Base-by-base conservation (phyloP, 2,113 vertebrate genomes). In the Ciconia maguari region DNA sequence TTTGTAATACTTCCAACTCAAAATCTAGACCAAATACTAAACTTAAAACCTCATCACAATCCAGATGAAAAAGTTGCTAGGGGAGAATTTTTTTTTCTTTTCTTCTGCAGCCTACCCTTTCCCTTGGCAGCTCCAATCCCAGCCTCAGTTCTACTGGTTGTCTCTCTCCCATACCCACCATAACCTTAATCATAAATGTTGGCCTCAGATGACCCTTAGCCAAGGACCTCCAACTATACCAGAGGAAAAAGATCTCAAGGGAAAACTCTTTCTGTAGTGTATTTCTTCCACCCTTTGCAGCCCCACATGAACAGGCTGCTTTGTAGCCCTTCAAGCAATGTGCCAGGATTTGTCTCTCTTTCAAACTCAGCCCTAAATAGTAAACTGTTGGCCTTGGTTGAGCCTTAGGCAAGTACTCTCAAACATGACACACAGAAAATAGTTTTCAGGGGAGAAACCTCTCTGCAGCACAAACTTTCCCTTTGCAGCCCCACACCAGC, bases 1-100 rank as follows among this genome's bases (percentile, higher is more conserved):
- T 92, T 75, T 75, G 22, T 42, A 64, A 60, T 10, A 62, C 9
- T 79, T 80, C 15, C 36, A 57, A 46, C 21, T 41, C 15, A 76
- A 92, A 88, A 80, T 7, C 8, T 61, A 42, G 19, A 72, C 5
- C 10, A 60, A 80, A 83, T 34, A 54, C 42, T 75, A 57, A 81
- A 75, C 8, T 65, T 60, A 54, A 10, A 1, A 8, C 2, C 5
- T 4, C 24, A 15, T 4, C 0, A 25, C 17, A 42, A 61, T 13
- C 5, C 22, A 83, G 15, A 62, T 32, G 8, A 27, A 71, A 89
- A 83, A 14, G 9, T 62, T 64, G 11, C 3, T 38, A 83, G 10
- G 3, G 11, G 4, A 46, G 9, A 60, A 30, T 15, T 30, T 71
- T 38, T 10, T 27, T 46, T 36, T 29, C 19, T 46, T 34, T 27